Percentiles rank a stretch among this genome's conserved stretches.
These are phyloP conservation scores for Lanius ludovicianus DNA, from an alignment of 2,113 vertebrate species.

Conservation along the genomic window DNA sequence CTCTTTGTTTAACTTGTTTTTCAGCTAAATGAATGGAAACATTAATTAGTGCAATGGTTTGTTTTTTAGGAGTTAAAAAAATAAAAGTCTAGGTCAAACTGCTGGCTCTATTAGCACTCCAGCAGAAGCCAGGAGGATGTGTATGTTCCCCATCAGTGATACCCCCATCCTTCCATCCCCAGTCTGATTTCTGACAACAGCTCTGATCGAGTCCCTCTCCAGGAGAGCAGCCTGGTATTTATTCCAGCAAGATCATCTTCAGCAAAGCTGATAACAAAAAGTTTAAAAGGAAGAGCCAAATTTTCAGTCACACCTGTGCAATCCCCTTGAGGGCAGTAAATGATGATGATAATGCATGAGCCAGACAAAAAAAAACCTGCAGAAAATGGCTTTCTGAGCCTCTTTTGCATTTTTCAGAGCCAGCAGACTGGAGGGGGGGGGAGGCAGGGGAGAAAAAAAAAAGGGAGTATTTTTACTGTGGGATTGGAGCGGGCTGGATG, in stretches of 20 bases:
- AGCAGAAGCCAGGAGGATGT: slow-evolving; percentile 10
- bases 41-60: slow-evolving; percentile 32
- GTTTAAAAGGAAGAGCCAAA: slow-evolving; percentile 56
- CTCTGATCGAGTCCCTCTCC: neutral
- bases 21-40: slow-evolving; percentile 45
- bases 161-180: slow-evolving; percentile 37
- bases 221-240: slow-evolving; percentile 31
- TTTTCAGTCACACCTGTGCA: slow-evolving; percentile 52
- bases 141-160: slow-evolving; percentile 1
- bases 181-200: neutral
- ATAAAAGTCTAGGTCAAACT: neutral
- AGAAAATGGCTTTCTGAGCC: slow-evolving; percentile 50
- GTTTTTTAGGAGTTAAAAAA: neutral
- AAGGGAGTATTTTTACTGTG: neutral
- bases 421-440: neutral
- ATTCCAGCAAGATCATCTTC: slow-evolving; percentile 32
- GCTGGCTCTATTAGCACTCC: neutral
- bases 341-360: slow-evolving; percentile 49
- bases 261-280: slow-evolving; percentile 46
- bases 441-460: neutral
- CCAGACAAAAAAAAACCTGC: slow-evolving; percentile 2
- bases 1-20: slow-evolving; percentile 57
- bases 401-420: slow-evolving; percentile 53
- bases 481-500: neutral
- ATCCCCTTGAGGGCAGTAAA: slow-evolving; percentile 54